Evolutionary conservation across 1,140 invertebrate species (phyloP), one percentile per base, ranked within the genome.

Genomic region (Musca domestica): DNA sequence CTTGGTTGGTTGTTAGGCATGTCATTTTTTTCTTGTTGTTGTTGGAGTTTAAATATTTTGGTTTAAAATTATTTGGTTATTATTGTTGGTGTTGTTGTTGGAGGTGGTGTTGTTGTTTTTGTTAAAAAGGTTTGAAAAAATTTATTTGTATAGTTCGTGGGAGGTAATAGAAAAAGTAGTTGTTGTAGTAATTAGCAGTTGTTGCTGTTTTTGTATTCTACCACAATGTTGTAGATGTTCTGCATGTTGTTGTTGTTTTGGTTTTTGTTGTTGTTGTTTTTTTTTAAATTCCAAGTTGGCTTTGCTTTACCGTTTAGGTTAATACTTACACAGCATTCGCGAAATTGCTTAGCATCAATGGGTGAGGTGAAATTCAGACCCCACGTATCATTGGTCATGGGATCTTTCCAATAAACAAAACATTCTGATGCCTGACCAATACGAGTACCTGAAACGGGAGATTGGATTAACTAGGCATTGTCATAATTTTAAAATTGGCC

Each of bases 391-490:
- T 94, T 95, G 71, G 94, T 96, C 88, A 94, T 92, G 2, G 93
- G 91, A 84, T 98, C 96, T 83, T 96, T 96, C 96, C 96, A 98
- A 82, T 98, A 98, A 46, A 98, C 94, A 83, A 98, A 98, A 84
- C 96, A 98, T 86, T 98, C 96, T 10, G 95, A 98, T 22, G 96
- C 95, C 84, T 97, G 96, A 12, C 95, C 96, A 76, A 98, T 95
- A 71, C 95, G 89, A 54, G 95, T 98, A 30, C 95, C 95, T 97
- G 79, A 74, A 74, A 76, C 74, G 74, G 17, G 74, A 67, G 25
- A 47, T 20, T 23, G 23, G 3, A 41, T 49, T 27, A 25, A n/a
- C n/a, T n/a, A 14, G n/a, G 49, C 23, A 48, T 48, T 20, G 23
- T 48, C 14, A 23, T 48, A 25, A 10, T 48, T 30, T 30, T 41